Base-by-base conservation (phyloP, 2,888 invertebrate genomes). In the Exephanes ischioxanthus region DNA sequence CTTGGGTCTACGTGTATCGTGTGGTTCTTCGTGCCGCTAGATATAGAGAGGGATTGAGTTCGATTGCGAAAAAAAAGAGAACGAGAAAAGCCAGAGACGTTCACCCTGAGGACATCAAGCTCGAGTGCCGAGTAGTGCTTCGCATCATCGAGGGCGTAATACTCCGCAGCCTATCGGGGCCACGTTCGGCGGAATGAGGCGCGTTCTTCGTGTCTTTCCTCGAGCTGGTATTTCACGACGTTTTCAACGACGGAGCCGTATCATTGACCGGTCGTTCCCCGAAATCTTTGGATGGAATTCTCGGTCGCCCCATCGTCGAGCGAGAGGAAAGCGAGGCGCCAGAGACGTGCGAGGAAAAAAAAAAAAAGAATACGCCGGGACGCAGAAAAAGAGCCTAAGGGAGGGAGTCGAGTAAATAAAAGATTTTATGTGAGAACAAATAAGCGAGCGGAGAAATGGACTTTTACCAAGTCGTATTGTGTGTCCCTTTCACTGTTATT, bases 341-440 rank as follows among this genome's bases (percentile, higher is more conserved):
- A 58, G 22, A 58, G 26, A 58, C 58, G 58, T 11, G 58, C 22
- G 58, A 55, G 58, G 19, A 58, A 63, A 48, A 48, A 58, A 63
- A 48, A 48, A 58, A 63, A 6, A 63, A 2, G 30, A 16, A 33
- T 33, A 63, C 16, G 16, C 16, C 16, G 6, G 2, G n/a, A 14
- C 16, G 5, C 53, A n/a, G 30, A 37, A 26, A 51, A 45, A 51
- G 73, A 37, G 45, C 19, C 37, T 22, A 19, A 61, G 51, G 48
- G 55, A 26, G 14, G 58, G 11, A 14, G 58, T 3, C 26, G 58
- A 72, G 67, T 48, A 71, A 80, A 77, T 80, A 80, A 80, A 76
- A 67, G 66, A 51, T 67, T 58, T 80, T 72, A 41, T 77, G 71
- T 9, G 58, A 72, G 67, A 72, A 80, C 72, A 72, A 84, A 84